Base-by-base conservation (phyloP, 2,888 invertebrate genomes). In the Drosophila kanekoi region DNA sequence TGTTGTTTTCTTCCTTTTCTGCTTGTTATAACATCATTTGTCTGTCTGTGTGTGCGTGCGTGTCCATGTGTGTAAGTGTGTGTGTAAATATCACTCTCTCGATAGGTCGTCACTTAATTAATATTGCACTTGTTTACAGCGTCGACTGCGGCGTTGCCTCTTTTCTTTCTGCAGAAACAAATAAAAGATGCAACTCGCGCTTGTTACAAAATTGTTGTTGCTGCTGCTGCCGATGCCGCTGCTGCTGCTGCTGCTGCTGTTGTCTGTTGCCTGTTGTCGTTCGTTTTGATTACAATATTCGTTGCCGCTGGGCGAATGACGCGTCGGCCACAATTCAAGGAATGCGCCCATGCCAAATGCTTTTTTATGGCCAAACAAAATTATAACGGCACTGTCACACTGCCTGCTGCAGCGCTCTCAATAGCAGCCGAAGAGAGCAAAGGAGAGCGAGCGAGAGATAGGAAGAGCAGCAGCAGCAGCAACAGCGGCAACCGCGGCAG, bases 311-410 rank as follows among this genome's bases (percentile, higher is more conserved):
- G 41, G 41, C 41, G 53, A 41, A 66, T 67, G 61, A 54, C 69
- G 69, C 69, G 69, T 44, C 44, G 69, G 35, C 49, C 51, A 66
- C 77, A 54, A 67, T 76, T 62, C 57, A 41, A 49, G 60, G 73
- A 78, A 80, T 77, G 65, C 68, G 59, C 58, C 61, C 58, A 56
- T 67, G 59, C 47, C 70, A 73, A 81, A 82, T 79, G 69, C 44
- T 68, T 77, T 71, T 78, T 77, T 64, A 79, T 77, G 73, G 52
- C 54, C 66, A 79, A 72, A 72, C 81, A 77, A 80, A 83, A 68
- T 68, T 77, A 63, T 81, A 83, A 83, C 81, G 87, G 81, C 70
- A 70, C 74, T 79, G 65, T 73, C 49, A 49, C 64, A 66, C 49
- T 38, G 54, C 66, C 54, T 40, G 14, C 52, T 37, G 49, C 41